Evolutionary conservation across 2,113 vertebrate genomes (phyloP).

Genomic region (Oceanites oceanicus): DNA sequence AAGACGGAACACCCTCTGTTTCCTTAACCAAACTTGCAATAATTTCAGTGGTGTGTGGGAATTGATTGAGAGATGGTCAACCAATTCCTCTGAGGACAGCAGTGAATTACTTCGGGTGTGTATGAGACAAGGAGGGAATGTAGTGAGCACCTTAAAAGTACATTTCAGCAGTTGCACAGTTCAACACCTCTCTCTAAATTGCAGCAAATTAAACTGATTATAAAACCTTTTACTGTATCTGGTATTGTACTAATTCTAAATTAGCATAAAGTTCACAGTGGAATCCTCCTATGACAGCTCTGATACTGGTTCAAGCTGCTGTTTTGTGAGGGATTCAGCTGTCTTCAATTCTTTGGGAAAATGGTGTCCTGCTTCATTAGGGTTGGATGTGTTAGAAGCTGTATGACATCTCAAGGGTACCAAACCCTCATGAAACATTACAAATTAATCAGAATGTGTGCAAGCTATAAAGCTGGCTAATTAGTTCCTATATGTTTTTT

Average conservation of each 20-base stretch:
- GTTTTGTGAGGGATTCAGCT: neutral
- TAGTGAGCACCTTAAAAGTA: neutral
- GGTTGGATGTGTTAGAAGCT: neutral
- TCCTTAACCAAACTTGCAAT: neutral
- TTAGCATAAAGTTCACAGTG: neutral
- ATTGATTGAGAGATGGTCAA: neutral
- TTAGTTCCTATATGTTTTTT: neutral
- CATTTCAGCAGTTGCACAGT: neutral
- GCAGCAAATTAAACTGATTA: neutral
- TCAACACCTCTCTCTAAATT: neutral
- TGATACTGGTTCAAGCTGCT: neutral
- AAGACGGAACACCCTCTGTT: neutral
- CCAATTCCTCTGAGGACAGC: neutral
- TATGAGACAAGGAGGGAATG: neutral
- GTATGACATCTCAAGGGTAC: neutral
- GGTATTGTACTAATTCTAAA: neutral
- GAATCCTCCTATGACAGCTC: neutral
- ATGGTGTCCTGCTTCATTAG: neutral
- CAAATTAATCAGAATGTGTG: neutral
- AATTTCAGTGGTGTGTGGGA: neutral
- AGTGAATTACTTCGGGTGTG: neutral
- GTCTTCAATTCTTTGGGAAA: neutral
- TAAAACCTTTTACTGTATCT: neutral
- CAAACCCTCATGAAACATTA: neutral
- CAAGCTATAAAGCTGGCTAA: neutral